phyloP scores from a whole-genome alignment of 2,888 invertebrate genomes.

The Caenorhabditis sp. region DNA sequence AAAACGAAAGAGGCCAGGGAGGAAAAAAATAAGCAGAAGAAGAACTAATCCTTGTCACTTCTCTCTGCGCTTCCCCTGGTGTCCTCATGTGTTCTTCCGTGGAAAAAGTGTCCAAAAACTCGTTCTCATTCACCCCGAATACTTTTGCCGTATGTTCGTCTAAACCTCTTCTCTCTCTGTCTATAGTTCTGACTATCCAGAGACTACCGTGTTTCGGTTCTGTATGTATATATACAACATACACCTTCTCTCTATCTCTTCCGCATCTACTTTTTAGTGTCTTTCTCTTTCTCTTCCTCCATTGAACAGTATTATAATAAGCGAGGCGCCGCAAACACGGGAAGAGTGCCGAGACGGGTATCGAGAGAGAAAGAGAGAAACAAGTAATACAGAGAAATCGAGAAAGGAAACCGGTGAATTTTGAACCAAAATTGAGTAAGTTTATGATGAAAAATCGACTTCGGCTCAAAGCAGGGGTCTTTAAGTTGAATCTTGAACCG shows the following conservation, averaged over 20 bases:
- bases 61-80: background rate
- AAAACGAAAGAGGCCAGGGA: too few relatives aligned
- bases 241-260: too few relatives aligned
- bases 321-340: background rate
- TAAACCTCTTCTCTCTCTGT: background rate
- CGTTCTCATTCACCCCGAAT: background rate
- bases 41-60: slow-evolving; percentile 6
- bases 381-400: background rate
- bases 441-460: too few relatives aligned
- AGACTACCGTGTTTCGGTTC: background rate
- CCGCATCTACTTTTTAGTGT: background rate
- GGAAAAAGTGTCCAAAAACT: slow-evolving; percentile 2
- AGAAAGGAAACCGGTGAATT: too few relatives aligned
- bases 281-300: background rate
- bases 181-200: too few relatives aligned
- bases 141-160: background rate
- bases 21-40: background rate
- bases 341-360: background rate
- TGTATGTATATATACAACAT: background rate
- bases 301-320: slow-evolving; percentile 5
- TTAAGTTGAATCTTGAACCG: too few relatives aligned
- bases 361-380: background rate
- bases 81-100: background rate
- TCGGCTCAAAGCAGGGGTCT: too few relatives aligned
- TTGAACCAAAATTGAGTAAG: too few relatives aligned